Conservation (phyloP, 2,888 invertebrate species). For the Drosophila multiciliata region DNA sequence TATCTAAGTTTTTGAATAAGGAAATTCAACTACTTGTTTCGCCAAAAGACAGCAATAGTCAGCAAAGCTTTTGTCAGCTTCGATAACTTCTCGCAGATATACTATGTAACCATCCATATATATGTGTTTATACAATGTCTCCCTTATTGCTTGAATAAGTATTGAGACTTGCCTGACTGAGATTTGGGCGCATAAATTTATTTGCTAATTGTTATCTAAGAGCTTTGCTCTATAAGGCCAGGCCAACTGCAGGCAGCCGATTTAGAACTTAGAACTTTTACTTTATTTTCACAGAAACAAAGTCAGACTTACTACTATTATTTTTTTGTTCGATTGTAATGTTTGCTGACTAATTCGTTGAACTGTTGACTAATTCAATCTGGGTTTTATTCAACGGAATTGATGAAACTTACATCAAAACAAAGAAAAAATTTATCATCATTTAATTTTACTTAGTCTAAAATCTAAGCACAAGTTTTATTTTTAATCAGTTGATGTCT, state of each 20-base stretch:
- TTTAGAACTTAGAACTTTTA: constrained; percentile 3
- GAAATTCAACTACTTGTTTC: constrained; percentile 80
- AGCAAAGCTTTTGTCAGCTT: constrained; percentile 40
- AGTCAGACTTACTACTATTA: constrained; percentile 1
- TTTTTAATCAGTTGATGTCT: neutral
- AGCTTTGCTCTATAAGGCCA: constrained; percentile 34
- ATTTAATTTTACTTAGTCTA: neutral
- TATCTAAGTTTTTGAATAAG: constrained; percentile 73
- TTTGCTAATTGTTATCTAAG: constrained; percentile 69
- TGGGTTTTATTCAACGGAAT: neutral
- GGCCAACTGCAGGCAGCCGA: constrained; percentile 8
- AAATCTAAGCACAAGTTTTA: neutral
- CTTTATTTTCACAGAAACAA: constrained; percentile 2
- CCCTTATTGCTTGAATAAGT: constrained; percentile 43
- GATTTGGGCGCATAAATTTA: constrained; percentile 59
- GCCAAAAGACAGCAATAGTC: constrained; percentile 71
- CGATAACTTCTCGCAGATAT: constrained; percentile 44
- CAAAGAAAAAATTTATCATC: neutral
- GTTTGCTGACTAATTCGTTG: constrained; percentile 32
- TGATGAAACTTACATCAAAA: neutral
- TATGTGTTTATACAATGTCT: constrained; percentile 22
- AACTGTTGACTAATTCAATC: constrained; percentile 23
- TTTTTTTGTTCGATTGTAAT: constrained; percentile 6
- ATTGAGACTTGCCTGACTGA: constrained; percentile 51
- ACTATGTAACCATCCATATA: constrained; percentile 5